Evolutionary conservation across 1,140 invertebrate species (phyloP), one percentile per base, ranked within the genome.

Genomic region (Drosophila nebulosa): DNA sequence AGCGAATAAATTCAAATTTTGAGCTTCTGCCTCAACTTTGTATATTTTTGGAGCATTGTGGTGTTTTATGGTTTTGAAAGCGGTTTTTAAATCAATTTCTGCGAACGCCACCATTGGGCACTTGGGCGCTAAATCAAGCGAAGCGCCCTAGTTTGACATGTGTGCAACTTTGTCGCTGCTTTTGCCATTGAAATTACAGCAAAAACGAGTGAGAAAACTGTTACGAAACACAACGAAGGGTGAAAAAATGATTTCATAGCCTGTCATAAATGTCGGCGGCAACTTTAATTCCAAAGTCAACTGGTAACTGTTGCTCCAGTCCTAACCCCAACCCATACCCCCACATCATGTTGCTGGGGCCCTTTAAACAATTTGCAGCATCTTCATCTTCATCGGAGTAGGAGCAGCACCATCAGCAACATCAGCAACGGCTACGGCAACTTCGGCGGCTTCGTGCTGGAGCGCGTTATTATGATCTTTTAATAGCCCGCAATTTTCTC

Each of bases 401-500:
- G 32, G 10, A 36, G 10, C 35, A 36, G 35, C 2, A 36, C 1
- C n/a, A 39, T n/a, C 36, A 14, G 36, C 14, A 39, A 36, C 12
- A 36, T n/a, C 35, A 36, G 35, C 26, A 53, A n/a, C n/a, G n/a
- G n/a, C n/a, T n/a, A 18, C 35, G 36, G 22, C 26, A 10, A 5
- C 55, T 18, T 22, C 18, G 50, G 51, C 60, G 55, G 51, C 64
- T 52, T 63, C 56, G 65, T 76, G 72, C 68, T 55, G 71, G 60
- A 74, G 30, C 52, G 64, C 69, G 74, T 88, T 88, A 88, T 88
- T 88, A 88, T 88, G 83, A 88, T 88, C 88, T 91, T 91, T 91
- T 91, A 91, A 91, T 91, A 91, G 90, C 90, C 89, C 73, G 90
- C 90, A 91, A 91, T 91, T 91, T 91, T 91, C 90, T 91, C 90